phyloP scores from a whole-genome alignment of 2,113 vertebrate genomes.

The Scomber scombrus region DNA sequence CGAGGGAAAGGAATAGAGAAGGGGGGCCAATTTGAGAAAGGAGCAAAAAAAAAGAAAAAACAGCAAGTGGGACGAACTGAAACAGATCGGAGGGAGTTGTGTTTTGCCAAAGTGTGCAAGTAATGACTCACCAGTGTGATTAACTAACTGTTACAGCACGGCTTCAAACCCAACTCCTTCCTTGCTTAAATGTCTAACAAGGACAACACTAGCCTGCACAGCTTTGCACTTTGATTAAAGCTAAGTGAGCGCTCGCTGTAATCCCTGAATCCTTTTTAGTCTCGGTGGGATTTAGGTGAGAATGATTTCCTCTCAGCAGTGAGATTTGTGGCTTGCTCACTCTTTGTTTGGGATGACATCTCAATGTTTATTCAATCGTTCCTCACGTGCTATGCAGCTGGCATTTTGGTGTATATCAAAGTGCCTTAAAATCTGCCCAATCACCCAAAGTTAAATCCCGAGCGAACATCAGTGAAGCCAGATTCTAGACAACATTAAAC shows the following conservation, averaged over 20 bases:
- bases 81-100: constrained; percentile 34
- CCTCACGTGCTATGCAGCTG: constrained; percentile 33
- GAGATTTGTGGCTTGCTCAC: constrained; percentile 59
- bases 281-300: constrained; percentile 76
- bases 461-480: constrained; percentile 5
- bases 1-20: constrained; percentile 25
- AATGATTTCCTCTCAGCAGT: constrained; percentile 68
- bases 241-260: constrained; percentile 74
- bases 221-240: constrained; percentile 79
- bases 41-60: neutral
- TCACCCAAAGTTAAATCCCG: constrained; percentile 30
- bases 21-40: constrained; percentile 35
- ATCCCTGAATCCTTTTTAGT: constrained; percentile 78
- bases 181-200: constrained; percentile 61
- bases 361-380: constrained; percentile 64
- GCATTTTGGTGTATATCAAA: constrained; percentile 22
- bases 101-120: constrained; percentile 25
- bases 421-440: constrained; percentile 34
- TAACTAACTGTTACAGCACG: constrained; percentile 37
- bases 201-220: constrained; percentile 55
- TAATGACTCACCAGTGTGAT: constrained; percentile 46
- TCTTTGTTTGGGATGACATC: constrained; percentile 68
- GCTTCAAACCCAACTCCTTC: constrained; percentile 24
- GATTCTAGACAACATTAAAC: neutral
- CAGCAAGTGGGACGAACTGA: neutral